These are phyloP conservation scores for Steromphala cineraria DNA, from an alignment of 2,888 invertebrate species.

Conservation along the genomic window DNA sequence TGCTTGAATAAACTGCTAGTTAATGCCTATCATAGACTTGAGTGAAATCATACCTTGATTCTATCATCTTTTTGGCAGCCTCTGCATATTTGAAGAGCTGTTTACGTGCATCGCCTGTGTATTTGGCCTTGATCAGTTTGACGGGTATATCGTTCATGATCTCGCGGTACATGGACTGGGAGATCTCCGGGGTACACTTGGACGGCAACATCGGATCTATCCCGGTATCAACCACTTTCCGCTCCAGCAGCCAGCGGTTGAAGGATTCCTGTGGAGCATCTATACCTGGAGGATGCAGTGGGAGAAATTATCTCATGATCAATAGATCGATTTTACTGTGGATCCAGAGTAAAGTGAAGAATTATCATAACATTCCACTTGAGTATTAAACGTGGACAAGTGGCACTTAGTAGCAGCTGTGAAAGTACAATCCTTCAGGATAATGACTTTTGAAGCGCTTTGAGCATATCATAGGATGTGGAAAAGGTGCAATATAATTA, in stretches of 20 bases:
- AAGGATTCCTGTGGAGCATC: constrained; percentile 97
- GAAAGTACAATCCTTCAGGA: no score
- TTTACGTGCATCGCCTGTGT: constrained; percentile 95
- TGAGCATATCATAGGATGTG: no score
- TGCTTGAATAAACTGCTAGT: no score
- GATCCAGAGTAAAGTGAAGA: no score
- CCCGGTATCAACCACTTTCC: constrained; percentile 92
- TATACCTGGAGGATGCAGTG: constrained; percentile 78
- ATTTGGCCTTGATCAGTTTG: constrained; percentile 95
- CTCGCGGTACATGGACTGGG: constrained; percentile 95
- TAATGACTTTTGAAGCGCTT: no score
- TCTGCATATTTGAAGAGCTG: constrained; percentile 95
- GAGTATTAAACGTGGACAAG: no score
- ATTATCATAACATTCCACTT: no score
- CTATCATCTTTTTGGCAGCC: constrained; percentile 97
- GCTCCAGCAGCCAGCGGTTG: constrained; percentile 95
- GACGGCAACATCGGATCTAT: constrained; percentile 93
- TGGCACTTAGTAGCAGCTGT: no score
- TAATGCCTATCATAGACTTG: no score
- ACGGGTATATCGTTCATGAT: constrained; percentile 99
- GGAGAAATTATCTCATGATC: neutral
- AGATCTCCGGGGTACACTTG: constrained; percentile 93
- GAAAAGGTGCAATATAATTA: no score
- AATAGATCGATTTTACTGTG: no score
- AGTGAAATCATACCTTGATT: constrained; percentile 80